phyloP scores from a whole-genome alignment of 1,140 invertebrate species.

The Aphaenogaster rudis region DNA sequence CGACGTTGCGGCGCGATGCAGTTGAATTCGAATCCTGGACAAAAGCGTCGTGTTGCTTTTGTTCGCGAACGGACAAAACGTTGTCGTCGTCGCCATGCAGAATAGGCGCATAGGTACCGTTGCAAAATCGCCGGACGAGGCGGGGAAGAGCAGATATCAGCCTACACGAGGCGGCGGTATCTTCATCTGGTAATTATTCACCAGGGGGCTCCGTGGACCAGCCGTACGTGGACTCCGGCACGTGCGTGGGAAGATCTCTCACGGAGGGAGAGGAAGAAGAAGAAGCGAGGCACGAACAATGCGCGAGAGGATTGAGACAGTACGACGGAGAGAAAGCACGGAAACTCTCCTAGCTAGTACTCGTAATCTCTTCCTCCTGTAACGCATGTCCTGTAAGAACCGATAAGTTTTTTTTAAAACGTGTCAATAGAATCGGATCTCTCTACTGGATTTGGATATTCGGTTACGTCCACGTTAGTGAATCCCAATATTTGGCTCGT shows the following conservation, averaged over 20 bases:
- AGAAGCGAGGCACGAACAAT: slow-evolving; percentile 75
- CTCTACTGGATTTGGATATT: background rate
- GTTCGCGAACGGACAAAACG: slow-evolving; percentile 33
- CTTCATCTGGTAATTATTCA: slow-evolving; percentile 85
- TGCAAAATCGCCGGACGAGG: slow-evolving; percentile 63
- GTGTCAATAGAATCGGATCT: background rate
- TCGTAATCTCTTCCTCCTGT: slow-evolving; percentile 70
- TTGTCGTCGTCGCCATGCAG: slow-evolving; percentile 29
- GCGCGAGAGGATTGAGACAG: slow-evolving; percentile 66
- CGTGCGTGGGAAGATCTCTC: slow-evolving; percentile 84
- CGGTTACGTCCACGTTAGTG: background rate
- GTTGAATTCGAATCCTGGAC: slow-evolving; percentile 27
- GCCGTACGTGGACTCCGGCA: slow-evolving; percentile 75
- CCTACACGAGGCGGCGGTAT: slow-evolving; percentile 82
- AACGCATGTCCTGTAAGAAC: slow-evolving; percentile 26
- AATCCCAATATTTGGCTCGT: background rate
- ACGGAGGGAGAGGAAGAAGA: slow-evolving; percentile 78
- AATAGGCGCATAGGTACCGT: slow-evolving; percentile 69
- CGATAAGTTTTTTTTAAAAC: slow-evolving; percentile 38
- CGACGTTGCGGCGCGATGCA: background rate
- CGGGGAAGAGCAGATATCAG: slow-evolving; percentile 65
- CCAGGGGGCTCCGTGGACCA: slow-evolving; percentile 70
- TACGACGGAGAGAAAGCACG: slow-evolving; percentile 66
- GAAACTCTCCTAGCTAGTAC: slow-evolving; percentile 49
- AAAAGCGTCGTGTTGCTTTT: slow-evolving; percentile 29